Evolutionary conservation across 2,888 invertebrate species (phyloP), one percentile per base, ranked within the genome.

Genomic region (Lucinisca nassula): DNA sequence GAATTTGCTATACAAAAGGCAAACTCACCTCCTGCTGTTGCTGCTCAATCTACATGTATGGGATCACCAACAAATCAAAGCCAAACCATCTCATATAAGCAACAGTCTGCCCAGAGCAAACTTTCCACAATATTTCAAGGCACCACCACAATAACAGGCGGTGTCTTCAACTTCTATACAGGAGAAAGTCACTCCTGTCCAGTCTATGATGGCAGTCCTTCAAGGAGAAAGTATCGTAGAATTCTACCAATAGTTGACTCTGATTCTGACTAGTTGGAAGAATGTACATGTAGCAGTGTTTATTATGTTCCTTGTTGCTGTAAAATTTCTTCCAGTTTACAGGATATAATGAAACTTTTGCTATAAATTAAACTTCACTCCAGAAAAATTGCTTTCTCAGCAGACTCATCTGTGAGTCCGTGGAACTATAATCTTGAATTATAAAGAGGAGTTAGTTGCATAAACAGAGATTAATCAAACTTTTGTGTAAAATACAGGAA

Each of bases 131-230:
- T 75, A 21, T 75, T 81, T 40, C 75, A 79, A 24, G 79, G 72
- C 1, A 72, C 30, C 32, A 79, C 79, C 17, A 72, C 51, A n/a
- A 79, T 72, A 14, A 70, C 49, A 35, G 79, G 72, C 14, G 49
- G 51, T n/a, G 72, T 37, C 24, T 79, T 73, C 32, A 79, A 79
- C 49, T 79, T 79, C 35, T 79, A 4, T 27, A 27, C 6, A n/a
- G 27, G 6, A 58, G 58, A 58, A 58, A 58, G 27, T 8, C 51
- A 8, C 21, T 51, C 51, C 21, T 51, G n/a, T n/a, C n/a, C n/a
- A n/a, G n/a, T n/a, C n/a, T n/a, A n/a, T 51, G 10, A 51, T 51
- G 51, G 21, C 51, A 51, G 21, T 51, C 51, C 58, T 12, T 58
- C 58, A n/a, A 58, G 14, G 27, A 58, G 14, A 27, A 58, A 58